These are phyloP conservation scores for Gymnoscelis rufifasciata DNA, from an alignment of 2,888 invertebrate genomes.

Conservation along the genomic window DNA sequence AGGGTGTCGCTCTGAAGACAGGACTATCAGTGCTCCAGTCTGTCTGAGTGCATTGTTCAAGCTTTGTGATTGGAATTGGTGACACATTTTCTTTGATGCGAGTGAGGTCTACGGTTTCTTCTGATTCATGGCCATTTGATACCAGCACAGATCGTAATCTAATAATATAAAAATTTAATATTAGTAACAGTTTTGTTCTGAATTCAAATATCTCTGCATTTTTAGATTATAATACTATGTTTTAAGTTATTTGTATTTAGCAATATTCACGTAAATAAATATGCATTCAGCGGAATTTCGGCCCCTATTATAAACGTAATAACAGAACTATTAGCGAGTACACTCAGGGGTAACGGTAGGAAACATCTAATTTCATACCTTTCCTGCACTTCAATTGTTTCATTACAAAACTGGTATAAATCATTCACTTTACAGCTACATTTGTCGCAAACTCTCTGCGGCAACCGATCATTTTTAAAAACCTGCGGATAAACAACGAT, in stretches of 20 bases:
- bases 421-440: slow-evolving; percentile 85
- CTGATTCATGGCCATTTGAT: slow-evolving; percentile 27
- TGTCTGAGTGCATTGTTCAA: slow-evolving; percentile 56
- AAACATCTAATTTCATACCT: slow-evolving; percentile 53
- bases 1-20: neutral
- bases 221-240: too few species aligned
- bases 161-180: slow-evolving; percentile 29
- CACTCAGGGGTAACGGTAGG: neutral
- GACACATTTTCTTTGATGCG: slow-evolving; percentile 42
- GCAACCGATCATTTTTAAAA: slow-evolving; percentile 82
- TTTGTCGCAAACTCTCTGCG: slow-evolving; percentile 85
- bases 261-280: too few species aligned
- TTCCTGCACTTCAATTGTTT: slow-evolving; percentile 82
- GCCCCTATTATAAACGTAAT: too few species aligned
- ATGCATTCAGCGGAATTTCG: too few species aligned
- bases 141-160: slow-evolving; percentile 43
- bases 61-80: slow-evolving; percentile 22
- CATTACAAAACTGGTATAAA: slow-evolving; percentile 85
- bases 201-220: too few species aligned
- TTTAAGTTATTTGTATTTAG: too few species aligned
- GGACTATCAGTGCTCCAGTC: slow-evolving; percentile 24
- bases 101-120: slow-evolving; percentile 46
- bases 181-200: too few species aligned
- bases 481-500: slow-evolving; percentile 67
- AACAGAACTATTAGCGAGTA: neutral